These are phyloP conservation scores for Netelia virgata DNA, from an alignment of 2,888 invertebrate species.

Conservation along the genomic window DNA sequence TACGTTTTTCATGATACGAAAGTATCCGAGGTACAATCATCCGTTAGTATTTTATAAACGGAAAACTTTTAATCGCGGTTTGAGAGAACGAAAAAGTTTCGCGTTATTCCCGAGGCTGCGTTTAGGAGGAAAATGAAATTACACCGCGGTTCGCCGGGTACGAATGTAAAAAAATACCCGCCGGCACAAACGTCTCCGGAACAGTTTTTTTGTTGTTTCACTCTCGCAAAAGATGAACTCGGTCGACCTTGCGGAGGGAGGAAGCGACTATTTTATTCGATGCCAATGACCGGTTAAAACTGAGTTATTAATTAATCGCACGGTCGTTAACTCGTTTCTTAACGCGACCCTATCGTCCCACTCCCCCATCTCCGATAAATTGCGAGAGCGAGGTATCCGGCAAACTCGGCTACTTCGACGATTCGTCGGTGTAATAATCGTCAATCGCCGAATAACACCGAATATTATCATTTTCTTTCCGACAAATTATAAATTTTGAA, in stretches of 20 bases:
- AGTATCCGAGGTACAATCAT: background rate
- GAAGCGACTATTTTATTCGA: slow-evolving; percentile 4
- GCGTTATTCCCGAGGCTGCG: background rate
- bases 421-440: slow-evolving; percentile 14
- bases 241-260: background rate
- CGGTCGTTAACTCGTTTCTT: slow-evolving; percentile 4
- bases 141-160: background rate
- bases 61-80: background rate
- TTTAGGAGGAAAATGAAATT: background rate
- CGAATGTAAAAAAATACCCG: background rate
- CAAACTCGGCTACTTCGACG: background rate
- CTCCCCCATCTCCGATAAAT: background rate
- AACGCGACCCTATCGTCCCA: background rate
- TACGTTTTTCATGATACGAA: background rate
- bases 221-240: background rate
- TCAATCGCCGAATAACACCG: background rate
- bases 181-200: background rate
- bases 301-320: slow-evolving; percentile 36
- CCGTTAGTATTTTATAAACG: background rate
- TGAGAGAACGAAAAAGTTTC: background rate
- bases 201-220: background rate
- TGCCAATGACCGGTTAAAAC: slow-evolving; percentile 19
- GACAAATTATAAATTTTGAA: background rate
- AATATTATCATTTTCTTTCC: background rate
- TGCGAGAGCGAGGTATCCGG: background rate